Evolutionary conservation across 2,797 vertebrate species (phyloP).

Genomic region (Merluccius polli): DNA sequence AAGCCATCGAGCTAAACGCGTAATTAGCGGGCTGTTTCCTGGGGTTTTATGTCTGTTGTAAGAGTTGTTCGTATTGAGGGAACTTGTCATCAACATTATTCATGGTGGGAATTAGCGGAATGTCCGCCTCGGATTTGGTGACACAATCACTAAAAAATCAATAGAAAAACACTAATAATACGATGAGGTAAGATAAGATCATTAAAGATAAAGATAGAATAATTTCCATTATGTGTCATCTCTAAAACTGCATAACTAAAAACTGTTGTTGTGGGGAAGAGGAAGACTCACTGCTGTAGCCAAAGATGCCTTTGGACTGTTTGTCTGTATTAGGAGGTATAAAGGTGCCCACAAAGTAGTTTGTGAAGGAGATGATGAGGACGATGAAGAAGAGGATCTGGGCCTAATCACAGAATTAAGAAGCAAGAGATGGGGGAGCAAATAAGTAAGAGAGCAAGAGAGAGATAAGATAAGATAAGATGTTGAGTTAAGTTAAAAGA

Average conservation of each 20-base stretch:
- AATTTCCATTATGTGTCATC: not conserved
- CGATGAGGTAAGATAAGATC: not conserved
- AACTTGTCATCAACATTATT: not conserved
- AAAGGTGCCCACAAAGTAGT: slow-evolving; percentile 70
- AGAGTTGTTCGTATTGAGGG: too few relatives aligned
- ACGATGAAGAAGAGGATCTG: slow-evolving; percentile 72
- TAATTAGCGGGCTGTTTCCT: too few relatives aligned
- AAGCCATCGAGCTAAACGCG: too few relatives aligned
- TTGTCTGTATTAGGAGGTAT: slow-evolving; percentile 56
- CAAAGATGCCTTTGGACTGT: slow-evolving; percentile 67
- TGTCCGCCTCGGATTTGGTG: too few relatives aligned
- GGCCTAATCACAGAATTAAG: slow-evolving; percentile 42
- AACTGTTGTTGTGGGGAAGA: not conserved
- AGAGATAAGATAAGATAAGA: not conserved
- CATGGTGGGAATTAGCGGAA: not conserved
- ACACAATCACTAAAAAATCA: too few relatives aligned
- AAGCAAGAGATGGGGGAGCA: too few relatives aligned
- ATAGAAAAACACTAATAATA: too few relatives aligned
- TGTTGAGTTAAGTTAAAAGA: not conserved
- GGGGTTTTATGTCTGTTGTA: too few relatives aligned
- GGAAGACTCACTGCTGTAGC: slow-evolving; percentile 62
- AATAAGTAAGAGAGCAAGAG: too few relatives aligned
- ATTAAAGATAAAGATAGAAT: not conserved
- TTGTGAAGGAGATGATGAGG: slow-evolving; percentile 69
- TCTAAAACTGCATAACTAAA: not conserved